Conservation (phyloP, 1,140 invertebrate species). For the Pogonomyrmex barbatus region DNA sequence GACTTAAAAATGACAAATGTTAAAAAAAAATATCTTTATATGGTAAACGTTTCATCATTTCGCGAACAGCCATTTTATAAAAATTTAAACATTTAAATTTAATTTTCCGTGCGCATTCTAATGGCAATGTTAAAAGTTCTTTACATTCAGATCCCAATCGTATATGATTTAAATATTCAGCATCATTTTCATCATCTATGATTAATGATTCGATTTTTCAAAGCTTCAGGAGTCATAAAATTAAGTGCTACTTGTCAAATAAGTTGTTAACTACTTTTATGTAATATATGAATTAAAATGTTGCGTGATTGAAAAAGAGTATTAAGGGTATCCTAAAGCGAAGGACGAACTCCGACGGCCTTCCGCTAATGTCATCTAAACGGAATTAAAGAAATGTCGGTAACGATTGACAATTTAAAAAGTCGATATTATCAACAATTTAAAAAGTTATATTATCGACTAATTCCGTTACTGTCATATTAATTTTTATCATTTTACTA, state of each 20-base stretch:
- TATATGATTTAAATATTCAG: not conserved
- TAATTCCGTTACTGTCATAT: too few species aligned
- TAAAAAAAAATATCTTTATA: not conserved
- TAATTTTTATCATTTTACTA: too few species aligned
- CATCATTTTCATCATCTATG: not conserved
- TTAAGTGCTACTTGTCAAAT: not conserved
- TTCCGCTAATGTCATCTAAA: too few species aligned
- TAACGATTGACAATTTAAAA: too few species aligned
- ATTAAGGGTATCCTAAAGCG: not conserved
- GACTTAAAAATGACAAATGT: slow-evolving; percentile 21
- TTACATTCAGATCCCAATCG: not conserved
- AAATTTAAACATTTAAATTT: slow-evolving; percentile 25
- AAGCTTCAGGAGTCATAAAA: not conserved
- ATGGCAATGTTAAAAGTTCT: not conserved
- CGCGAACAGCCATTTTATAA: not conserved
- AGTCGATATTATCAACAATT: too few species aligned
- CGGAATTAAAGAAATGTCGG: too few species aligned
- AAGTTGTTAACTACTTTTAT: not conserved
- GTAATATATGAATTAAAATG: slow-evolving; percentile 43
- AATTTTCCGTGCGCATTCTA: not conserved
- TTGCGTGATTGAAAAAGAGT: slow-evolving; percentile 34
- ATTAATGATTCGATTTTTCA: slow-evolving; percentile 10
- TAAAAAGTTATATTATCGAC: too few species aligned
- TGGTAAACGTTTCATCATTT: slow-evolving; percentile 7
- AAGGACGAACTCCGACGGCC: too few species aligned